phyloP scores from a whole-genome alignment of 2,888 invertebrate genomes.

The Philereme vetulata region DNA sequence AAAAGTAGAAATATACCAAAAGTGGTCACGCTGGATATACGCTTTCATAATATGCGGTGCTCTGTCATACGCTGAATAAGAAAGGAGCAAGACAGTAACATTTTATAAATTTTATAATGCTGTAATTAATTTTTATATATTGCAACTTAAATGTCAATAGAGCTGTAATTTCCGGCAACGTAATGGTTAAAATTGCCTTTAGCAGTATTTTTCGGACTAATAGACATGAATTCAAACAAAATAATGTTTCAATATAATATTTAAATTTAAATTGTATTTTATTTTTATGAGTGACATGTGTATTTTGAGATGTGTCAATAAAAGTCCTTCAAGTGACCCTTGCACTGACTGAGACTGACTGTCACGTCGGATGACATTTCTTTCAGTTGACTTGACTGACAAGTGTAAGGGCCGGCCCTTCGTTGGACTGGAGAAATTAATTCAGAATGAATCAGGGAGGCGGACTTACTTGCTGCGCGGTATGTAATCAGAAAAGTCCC shows the following conservation, averaged over 20 bases:
- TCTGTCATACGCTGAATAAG: no score
- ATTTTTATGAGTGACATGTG: background rate
- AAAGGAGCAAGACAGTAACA: no score
- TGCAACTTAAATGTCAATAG: background rate
- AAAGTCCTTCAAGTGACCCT: constrained; percentile 23
- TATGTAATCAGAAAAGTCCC: constrained; percentile 86
- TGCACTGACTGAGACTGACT: constrained; percentile 19
- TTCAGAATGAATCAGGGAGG: constrained; percentile 77
- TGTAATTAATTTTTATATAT: no score
- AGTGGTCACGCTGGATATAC: no score
- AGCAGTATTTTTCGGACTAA: background rate
- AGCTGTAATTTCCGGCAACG: background rate
- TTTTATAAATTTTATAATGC: no score
- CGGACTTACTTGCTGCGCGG: constrained; percentile 79
- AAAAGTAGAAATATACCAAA: no score
- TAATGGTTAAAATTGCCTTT: background rate
- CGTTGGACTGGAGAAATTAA: constrained; percentile 46
- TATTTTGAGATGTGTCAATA: background rate
- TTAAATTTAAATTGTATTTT: background rate
- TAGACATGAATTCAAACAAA: background rate
- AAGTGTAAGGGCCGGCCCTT: constrained; percentile 62
- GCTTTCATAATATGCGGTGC: no score
- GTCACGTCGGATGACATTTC: constrained; percentile 52
- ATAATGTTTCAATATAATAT: background rate
- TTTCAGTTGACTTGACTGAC: constrained; percentile 43